Base-by-base conservation (phyloP, 2,888 invertebrate species). In the Eudemis profundana region DNA sequence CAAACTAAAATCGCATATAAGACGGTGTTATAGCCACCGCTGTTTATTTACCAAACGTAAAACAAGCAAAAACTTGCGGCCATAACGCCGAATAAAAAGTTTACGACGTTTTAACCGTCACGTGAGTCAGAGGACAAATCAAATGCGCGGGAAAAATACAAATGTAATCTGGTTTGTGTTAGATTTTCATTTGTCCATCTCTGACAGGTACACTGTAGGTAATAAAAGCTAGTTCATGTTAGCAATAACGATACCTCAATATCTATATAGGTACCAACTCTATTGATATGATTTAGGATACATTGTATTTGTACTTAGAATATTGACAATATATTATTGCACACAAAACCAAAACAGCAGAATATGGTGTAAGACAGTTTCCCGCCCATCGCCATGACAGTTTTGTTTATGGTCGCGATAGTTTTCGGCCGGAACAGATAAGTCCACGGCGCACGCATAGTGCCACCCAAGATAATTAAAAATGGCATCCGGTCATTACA, bases 31-130 rank as follows among this genome's bases (percentile, higher is more conserved):
- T 44, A 12, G 50, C 50, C 44, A 27, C 57, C 42, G 4, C 14
- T 51, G 57, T 64, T 64, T 64, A 44, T 64, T 59, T 64, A 14
- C 21, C 10, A 17, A 59, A 1, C 44, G 50, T 36, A 57, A 59
- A 64, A 64, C 29, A 44, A 64, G 57, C 49, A 61, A 51, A 19
- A 64, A 51, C 49, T 46, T 21, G n/a, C 44, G n/a, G 42, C 57
- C 50, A 51, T 44, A 64, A 44, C 33, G 44, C n/a, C 44, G 27
- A 59, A 59, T 64, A 64, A 64, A 64, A 64, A 44, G 14, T 64
- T 64, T 44, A 64, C 50, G 57, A 51, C 23, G 23, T 36, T 62
- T 40, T 46, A 57, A 46, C 63, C 27, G 50, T 36, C 15, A 29
- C 44, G 29, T 33, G 46, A 51, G 23, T 51, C 42, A 36, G 53